A percentile compares a stretch with the other conserved stretches of the same genome.
These are phyloP conservation scores for Papilio polyxenes DNA, from an alignment of 1,140 invertebrate species.

Conservation along the genomic window DNA sequence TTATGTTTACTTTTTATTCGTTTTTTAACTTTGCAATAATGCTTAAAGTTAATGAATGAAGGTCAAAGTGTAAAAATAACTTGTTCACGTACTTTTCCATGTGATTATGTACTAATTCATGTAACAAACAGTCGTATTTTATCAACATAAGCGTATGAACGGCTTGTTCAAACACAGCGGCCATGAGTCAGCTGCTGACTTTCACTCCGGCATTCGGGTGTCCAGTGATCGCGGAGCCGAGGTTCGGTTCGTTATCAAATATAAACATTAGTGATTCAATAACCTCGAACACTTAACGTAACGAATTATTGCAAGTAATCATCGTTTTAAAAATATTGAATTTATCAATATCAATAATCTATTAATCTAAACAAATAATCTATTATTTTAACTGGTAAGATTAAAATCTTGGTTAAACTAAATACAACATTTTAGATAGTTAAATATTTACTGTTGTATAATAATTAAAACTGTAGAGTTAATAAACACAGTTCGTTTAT, in stretches of 20 bases:
- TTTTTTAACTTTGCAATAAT: too few species aligned
- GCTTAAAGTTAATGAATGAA: too few species aligned
- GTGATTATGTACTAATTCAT: not conserved
- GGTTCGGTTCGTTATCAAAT: not conserved
- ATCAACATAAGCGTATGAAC: constrained; percentile 3
- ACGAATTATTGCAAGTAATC: not conserved
- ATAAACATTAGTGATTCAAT: not conserved
- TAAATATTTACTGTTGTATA: too few species aligned
- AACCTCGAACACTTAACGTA: not conserved
- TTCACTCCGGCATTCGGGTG: constrained; percentile 4
- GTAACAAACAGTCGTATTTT: not conserved
- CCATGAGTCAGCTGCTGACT: constrained; percentile 1
- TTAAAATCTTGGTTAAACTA: too few species aligned
- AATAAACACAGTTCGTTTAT: too few species aligned
- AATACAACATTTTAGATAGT: too few species aligned
- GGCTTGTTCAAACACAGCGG: not conserved
- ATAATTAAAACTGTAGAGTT: too few species aligned
- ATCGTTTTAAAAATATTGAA: not conserved
- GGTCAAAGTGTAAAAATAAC: not conserved
- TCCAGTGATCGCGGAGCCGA: not conserved
- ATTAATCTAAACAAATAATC: too few species aligned
- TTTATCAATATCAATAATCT: not conserved
- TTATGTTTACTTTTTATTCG: too few species aligned
- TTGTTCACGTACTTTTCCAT: not conserved
- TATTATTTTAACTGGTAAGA: not conserved